Percentiles rank a stretch among this genome's conserved stretches.
These are phyloP conservation scores for Sturnira hondurensis DNA, from an alignment of 2,113 vertebrate species.

Conservation along the genomic window DNA sequence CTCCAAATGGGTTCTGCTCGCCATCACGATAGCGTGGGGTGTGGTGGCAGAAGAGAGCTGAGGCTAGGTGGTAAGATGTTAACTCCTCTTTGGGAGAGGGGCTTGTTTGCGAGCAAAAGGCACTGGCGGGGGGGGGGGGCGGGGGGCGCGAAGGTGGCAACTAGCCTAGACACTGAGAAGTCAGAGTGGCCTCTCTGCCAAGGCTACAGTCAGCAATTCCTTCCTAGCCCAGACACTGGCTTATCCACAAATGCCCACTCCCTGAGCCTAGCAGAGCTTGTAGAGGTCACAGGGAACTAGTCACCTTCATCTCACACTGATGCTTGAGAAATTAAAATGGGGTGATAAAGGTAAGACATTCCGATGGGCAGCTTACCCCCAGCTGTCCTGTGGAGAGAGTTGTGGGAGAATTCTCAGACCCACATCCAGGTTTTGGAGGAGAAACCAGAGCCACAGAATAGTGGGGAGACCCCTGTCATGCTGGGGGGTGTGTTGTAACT, in stretches of 20 bases:
- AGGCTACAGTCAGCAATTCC: background rate
- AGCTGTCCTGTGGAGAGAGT: background rate
- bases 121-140: background rate
- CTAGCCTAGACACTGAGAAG: background rate
- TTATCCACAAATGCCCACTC: background rate
- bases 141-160: background rate
- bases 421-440: background rate
- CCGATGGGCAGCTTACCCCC: background rate
- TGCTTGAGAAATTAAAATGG: background rate
- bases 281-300: background rate
- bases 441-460: background rate
- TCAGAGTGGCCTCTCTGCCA: background rate
- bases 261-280: rapidly evolving
- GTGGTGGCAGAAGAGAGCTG: background rate
- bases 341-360: background rate
- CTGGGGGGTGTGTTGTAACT: background rate
- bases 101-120: background rate
- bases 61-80: background rate
- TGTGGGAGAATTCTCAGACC: background rate
- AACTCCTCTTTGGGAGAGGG: background rate
- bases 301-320: background rate
- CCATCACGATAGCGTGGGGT: background rate
- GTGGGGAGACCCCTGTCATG: background rate
- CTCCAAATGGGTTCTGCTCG: background rate
- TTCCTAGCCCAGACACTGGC: background rate